Percentiles rank a stretch among this genome's conserved stretches.
phyloP scores from a whole-genome alignment of 2,888 invertebrate species.

The Lordiphosa andalusiaca region DNA sequence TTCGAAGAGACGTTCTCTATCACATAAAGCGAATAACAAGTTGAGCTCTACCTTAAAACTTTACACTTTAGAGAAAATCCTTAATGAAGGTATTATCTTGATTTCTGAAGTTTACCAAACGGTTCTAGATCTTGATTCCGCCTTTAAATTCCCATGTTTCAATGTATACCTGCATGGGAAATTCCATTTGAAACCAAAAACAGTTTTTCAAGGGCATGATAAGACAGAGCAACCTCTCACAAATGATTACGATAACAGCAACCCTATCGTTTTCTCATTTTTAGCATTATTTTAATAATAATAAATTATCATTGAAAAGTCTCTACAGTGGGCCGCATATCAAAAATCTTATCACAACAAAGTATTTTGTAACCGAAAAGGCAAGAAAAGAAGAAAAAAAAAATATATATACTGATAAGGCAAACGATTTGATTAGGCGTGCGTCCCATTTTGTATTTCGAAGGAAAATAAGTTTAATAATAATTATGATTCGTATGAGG shows the following conservation, averaged over 20 bases:
- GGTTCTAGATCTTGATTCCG: too few relatives aligned
- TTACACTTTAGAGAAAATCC: too few relatives aligned
- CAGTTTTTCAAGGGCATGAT: too few relatives aligned
- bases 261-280: constrained; percentile 32
- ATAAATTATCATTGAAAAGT: constrained; percentile 56
- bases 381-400: constrained; percentile 20
- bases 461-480: constrained; percentile 24
- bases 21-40: constrained; percentile 11
- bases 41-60: background rate
- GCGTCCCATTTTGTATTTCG: constrained; percentile 28
- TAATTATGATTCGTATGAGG: constrained; percentile 25
- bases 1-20: constrained; percentile 8
- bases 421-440: constrained; percentile 57
- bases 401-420: constrained; percentile 49
- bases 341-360: constrained; percentile 55
- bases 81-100: too few relatives aligned
- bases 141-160: too few relatives aligned
- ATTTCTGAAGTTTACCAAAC: too few relatives aligned
- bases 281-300: constrained; percentile 56
- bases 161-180: too few relatives aligned
- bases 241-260: too few relatives aligned
- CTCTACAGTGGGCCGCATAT: constrained; percentile 39
- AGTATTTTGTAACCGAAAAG: constrained; percentile 60
- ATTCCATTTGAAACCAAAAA: too few relatives aligned
- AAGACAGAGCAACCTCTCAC: too few relatives aligned